Conservation (phyloP, 1,140 invertebrate species). For the Alviniconcha marisindica region DNA sequence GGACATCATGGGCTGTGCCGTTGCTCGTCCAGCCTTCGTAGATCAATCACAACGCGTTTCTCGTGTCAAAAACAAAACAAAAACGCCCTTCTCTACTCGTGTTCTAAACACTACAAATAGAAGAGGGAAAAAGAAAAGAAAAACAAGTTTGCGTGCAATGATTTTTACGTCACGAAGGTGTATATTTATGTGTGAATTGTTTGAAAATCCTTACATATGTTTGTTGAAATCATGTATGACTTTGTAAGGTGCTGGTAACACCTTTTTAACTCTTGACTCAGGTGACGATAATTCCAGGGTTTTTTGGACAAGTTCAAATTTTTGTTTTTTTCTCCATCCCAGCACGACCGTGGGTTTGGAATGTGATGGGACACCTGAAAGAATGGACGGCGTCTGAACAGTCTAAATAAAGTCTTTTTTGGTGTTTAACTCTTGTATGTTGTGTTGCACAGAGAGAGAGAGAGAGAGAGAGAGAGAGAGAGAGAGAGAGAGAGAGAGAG, state of each 20-base stretch:
- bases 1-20: too few species aligned
- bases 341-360: background rate
- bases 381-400: slow-evolving; percentile 1
- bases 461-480: slow-evolving; percentile 11
- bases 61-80: too few species aligned
- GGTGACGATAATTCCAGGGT: slow-evolving; percentile 14
- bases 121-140: too few species aligned
- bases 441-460: background rate
- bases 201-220: background rate
- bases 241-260: slow-evolving; percentile 20
- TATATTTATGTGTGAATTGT: too few species aligned
- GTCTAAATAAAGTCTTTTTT: background rate
- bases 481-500: slow-evolving; percentile 1
- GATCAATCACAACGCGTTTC: too few species aligned
- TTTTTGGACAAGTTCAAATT: background rate
- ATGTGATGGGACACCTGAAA: slow-evolving; percentile 5
- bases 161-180: too few species aligned
- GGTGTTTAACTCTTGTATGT: background rate
- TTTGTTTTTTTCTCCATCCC: slow-evolving; percentile 15
- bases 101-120: too few species aligned
- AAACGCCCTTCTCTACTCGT: too few species aligned
- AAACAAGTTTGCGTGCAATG: too few species aligned
- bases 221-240: slow-evolving; percentile 15
- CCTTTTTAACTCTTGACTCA: background rate
- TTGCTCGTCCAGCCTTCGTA: too few species aligned